Conservation (phyloP, 2,113 vertebrate species). For the Neolamprologus longior region DNA sequence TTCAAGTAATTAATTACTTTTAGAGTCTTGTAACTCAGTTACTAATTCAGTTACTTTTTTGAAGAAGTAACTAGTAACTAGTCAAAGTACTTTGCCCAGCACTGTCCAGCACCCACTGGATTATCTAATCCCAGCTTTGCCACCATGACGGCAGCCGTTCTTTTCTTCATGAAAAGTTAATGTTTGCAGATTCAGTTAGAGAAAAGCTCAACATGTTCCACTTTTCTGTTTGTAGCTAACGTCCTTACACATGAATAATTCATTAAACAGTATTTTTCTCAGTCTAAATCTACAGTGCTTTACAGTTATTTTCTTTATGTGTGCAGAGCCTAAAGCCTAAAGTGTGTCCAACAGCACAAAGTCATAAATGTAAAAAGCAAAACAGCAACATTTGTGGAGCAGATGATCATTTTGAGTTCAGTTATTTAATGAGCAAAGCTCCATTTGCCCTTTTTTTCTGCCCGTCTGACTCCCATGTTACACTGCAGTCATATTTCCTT, state of each 20-base stretch:
- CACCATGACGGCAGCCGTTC: background rate
- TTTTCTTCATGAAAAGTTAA: background rate
- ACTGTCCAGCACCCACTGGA: background rate
- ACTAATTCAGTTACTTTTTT: background rate
- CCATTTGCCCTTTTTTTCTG: background rate
- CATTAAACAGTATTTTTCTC: background rate
- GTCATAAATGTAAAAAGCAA: fast-evolving
- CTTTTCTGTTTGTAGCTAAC: background rate
- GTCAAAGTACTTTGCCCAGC: background rate
- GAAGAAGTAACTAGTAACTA: background rate
- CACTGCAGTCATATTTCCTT: background rate
- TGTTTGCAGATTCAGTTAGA: background rate
- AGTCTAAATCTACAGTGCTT: background rate
- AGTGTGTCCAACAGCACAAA: background rate
- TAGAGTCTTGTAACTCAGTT: fast-evolving
- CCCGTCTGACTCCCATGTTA: background rate
- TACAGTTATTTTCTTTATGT: background rate
- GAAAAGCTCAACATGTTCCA: background rate
- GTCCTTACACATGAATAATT: background rate
- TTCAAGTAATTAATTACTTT: background rate
- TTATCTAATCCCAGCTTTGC: background rate
- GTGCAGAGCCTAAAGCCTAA: background rate
- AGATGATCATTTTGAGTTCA: background rate
- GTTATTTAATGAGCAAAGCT: background rate
- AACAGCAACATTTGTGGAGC: background rate